Evolutionary conservation across 2,888 invertebrate genomes (phyloP), one percentile per base, ranked within the genome.

Genomic region (Cheilosia pagana): DNA sequence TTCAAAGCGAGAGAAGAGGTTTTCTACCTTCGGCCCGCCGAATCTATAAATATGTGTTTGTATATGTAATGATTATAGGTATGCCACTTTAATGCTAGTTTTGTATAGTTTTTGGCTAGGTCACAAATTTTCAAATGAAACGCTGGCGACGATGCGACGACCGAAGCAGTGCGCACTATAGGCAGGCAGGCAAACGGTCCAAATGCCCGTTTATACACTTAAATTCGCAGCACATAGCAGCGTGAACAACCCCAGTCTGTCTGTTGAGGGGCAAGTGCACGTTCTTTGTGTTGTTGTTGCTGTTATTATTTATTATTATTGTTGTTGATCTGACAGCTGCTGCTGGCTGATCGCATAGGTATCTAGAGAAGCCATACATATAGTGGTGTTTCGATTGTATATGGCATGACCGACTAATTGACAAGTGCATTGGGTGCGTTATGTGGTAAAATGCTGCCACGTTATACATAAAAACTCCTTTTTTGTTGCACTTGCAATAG

Each of bases 401-500:
- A 48, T 41, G 21, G 6, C 21, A 10, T 7, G 19, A 14, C 52
- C 50, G 60, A 50, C 62, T 72, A 82, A 82, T 82, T 83, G 82
- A 78, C 78, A 83, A 83, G 82, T 83, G 78, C 82, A 83, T 63
- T 78, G 62, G 82, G 82, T 78, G 82, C 82, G 72, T 63, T 83
- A 83, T 83, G 60, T 82, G 19, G 41, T 48, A 48, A 12, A 12
- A 57, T 55, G 39, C 10, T 19, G 50, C 12, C 7, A n/a, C 25
- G 28, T 25, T 45, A 19, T 52, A 50, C 23, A 25, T 52, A 52
- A 52, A 28, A 70, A 74, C 48, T 78, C 59, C 62, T 16, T 48
- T 59, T 45, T 12, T 35, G 28, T 65, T 63, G 63, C 50, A 63
- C 28, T 63, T 75, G 63, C 50, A 63, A 28, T 63, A 70, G 68